Evolutionary conservation across 2,113 vertebrate species (phyloP).

Genomic region (Chlorodrepanis virens): DNA sequence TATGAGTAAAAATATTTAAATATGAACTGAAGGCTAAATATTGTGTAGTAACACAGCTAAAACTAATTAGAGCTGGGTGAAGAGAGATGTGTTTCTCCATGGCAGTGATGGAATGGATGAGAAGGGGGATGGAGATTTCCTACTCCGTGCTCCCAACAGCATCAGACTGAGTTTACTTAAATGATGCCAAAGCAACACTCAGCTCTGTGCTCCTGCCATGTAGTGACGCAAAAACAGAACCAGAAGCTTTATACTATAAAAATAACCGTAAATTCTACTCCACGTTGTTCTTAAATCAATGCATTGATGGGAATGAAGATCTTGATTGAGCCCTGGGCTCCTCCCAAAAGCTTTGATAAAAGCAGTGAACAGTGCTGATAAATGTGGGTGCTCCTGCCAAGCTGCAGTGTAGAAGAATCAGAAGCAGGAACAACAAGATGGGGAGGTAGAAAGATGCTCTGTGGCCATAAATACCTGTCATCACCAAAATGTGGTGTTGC

Average conservation of each 20-base stretch:
- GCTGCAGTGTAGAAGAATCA: not conserved
- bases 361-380: not conserved
- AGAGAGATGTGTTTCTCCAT: not conserved
- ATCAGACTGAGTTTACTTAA: slow-evolving; percentile 29
- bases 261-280: not conserved
- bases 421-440: not conserved
- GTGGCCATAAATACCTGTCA: not conserved
- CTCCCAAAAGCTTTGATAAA: not conserved
- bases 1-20: slow-evolving; percentile 21
- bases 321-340: not conserved
- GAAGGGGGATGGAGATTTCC: slow-evolving; percentile 24
- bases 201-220: not conserved
- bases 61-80: slow-evolving; percentile 1
- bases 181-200: not conserved
- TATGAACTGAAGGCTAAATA: not conserved
- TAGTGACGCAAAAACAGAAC: not conserved
- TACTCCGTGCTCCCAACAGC: slow-evolving; percentile 14
- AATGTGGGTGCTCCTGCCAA: not conserved
- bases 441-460: not conserved
- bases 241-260: not conserved
- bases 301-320: not conserved
- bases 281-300: not conserved
- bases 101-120: not conserved
- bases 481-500: not conserved
- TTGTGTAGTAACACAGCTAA: not conserved